Percentiles rank a stretch among this genome's conserved stretches.
These are phyloP conservation scores for Erpornis zantholeuca DNA, from an alignment of 2,113 vertebrate species.

Conservation along the genomic window DNA sequence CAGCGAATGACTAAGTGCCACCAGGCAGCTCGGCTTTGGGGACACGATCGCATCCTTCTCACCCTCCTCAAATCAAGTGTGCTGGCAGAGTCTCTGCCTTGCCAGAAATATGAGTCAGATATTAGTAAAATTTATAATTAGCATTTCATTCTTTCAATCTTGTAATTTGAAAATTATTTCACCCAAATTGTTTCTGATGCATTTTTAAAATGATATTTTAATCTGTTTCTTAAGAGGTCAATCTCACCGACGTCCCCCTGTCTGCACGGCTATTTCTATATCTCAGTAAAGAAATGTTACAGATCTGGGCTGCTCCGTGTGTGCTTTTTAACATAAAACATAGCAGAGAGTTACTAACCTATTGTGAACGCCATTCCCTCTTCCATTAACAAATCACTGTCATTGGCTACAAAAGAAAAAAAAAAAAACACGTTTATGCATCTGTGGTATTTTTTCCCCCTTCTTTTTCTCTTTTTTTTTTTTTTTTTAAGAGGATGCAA, in stretches of 20 bases:
- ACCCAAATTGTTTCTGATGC: neutral
- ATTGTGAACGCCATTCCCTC: conserved; percentile 84
- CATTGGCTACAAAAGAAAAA: conserved; percentile 74
- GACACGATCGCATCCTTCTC: neutral
- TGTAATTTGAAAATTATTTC: neutral
- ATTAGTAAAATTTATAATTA: neutral
- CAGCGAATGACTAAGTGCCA: neutral
- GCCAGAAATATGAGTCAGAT: neutral
- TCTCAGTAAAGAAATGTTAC: neutral
- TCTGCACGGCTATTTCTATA: neutral
- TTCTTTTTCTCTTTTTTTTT: too few relatives aligned
- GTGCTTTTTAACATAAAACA: neutral
- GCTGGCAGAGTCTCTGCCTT: conserved; percentile 5
- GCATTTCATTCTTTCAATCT: neutral
- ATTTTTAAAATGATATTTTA: neutral
- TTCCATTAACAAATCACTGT: conserved; percentile 75
- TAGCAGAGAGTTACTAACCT: conserved; percentile 68
- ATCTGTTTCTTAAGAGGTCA: neutral
- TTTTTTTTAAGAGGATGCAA: neutral
- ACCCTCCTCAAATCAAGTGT: neutral
- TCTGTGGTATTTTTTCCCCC: neutral
- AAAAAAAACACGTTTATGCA: neutral
- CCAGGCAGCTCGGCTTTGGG: conserved; percentile 25
- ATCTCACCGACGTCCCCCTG: neutral
- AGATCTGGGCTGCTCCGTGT: neutral